A percentile compares a stretch with the other conserved stretches of the same genome.
Evolutionary conservation across 2,113 vertebrate genomes (phyloP).

Genomic region (Pan troglodytes): DNA sequence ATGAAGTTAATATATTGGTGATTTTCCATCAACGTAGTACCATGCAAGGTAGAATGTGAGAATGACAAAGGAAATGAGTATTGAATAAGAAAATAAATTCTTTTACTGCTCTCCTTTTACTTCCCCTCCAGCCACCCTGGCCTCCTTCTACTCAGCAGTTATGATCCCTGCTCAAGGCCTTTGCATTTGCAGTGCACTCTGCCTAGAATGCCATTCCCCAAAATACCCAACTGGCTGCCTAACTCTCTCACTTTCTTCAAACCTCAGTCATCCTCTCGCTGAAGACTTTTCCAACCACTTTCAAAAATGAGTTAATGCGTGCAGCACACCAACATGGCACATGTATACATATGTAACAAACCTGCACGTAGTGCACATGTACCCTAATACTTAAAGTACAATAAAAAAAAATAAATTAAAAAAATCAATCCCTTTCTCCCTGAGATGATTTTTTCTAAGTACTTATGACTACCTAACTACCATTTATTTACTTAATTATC

Average conservation of each 20-base stretch:
- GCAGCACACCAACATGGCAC: too few species aligned
- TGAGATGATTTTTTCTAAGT: not conserved
- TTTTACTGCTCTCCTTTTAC: not conserved
- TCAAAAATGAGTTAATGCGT: not conserved
- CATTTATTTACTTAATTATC: not conserved
- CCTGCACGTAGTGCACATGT: too few species aligned
- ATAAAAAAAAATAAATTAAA: too few species aligned
- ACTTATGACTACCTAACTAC: not conserved
- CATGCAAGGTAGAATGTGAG: not conserved
- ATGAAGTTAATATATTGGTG: not conserved
- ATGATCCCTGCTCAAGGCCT: not conserved
- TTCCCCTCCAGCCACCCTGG: not conserved
- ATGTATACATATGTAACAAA: too few species aligned
- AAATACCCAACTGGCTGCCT: not conserved
- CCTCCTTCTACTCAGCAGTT: not conserved
- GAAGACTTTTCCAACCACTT: not conserved
- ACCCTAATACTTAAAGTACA: too few species aligned
- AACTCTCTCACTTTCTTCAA: not conserved
- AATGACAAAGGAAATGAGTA: not conserved
- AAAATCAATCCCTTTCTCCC: not conserved
- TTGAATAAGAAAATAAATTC: not conserved
- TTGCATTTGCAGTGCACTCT: not conserved
- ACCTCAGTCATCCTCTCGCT: not conserved
- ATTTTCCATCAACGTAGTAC: not conserved
- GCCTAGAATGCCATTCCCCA: not conserved